A percentile compares a stretch with the other conserved stretches of the same genome.
Conservation (phyloP, 2,797 vertebrate species). For the Benthosema pterotum region DNA sequence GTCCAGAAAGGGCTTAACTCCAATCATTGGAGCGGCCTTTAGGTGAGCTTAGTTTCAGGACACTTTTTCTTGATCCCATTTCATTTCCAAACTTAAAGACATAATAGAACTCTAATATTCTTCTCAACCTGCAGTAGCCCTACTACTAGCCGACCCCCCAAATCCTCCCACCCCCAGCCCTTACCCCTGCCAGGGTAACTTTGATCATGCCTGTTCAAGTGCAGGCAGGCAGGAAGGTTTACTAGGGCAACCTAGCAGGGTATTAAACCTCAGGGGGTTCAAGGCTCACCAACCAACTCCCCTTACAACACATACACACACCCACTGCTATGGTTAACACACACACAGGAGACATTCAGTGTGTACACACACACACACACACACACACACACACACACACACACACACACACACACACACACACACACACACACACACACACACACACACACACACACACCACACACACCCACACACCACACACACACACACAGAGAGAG, state of each 20-base stretch:
- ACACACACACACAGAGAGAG: too few species aligned
- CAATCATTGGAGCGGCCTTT: background rate
- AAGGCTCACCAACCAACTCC: slow-evolving; percentile 13
- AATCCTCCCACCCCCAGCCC: background rate
- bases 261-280: background rate
- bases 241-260: slow-evolving; percentile 1
- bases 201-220: slow-evolving; percentile 41
- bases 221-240: slow-evolving; percentile 31
- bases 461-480: too few species aligned
- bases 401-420: too few species aligned
- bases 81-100: slow-evolving; percentile 13
- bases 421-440: too few species aligned
- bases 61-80: background rate
- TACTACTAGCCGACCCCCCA: slow-evolving; percentile 23
- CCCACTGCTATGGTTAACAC: too few species aligned
- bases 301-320: too few species aligned
- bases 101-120: slow-evolving; percentile 19
- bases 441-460: too few species aligned
- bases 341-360: too few species aligned
- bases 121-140: slow-evolving; percentile 30
- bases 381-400: too few species aligned
- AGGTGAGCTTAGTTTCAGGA: background rate
- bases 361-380: too few species aligned
- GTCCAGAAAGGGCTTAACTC: too few species aligned
- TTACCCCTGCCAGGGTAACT: slow-evolving; percentile 28